These are phyloP conservation scores for Platycheirus rosarum DNA, from an alignment of 2,888 invertebrate genomes.

Conservation along the genomic window DNA sequence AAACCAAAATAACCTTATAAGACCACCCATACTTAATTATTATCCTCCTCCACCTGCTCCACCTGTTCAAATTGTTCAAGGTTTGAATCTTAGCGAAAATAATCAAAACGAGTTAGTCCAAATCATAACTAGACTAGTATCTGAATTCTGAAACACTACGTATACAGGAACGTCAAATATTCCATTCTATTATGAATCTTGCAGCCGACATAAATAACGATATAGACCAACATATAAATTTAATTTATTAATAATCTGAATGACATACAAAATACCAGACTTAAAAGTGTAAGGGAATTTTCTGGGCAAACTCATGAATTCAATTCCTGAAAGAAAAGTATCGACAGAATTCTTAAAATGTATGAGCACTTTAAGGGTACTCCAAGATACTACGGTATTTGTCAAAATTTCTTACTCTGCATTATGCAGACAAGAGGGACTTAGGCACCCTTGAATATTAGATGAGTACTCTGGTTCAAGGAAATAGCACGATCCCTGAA, in stretches of 20 bases:
- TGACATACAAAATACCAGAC: background rate
- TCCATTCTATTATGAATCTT: background rate
- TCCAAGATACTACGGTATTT: constrained; percentile 34
- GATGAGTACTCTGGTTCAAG: constrained; percentile 32
- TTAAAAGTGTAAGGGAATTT: constrained; percentile 14
- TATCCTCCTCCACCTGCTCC: background rate
- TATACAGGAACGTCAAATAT: background rate
- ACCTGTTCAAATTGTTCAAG: background rate
- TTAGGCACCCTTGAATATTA: constrained; percentile 20
- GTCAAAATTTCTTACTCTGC: constrained; percentile 6
- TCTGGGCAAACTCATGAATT: constrained; percentile 17
- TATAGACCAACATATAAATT: constrained; percentile 25
- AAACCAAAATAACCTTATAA: background rate
- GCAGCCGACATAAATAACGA: background rate
- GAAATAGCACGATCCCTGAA: constrained; percentile 12
- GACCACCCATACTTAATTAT: background rate
- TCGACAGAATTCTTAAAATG: constrained; percentile 26
- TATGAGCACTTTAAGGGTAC: constrained; percentile 33
- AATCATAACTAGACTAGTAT: background rate
- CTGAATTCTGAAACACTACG: background rate
- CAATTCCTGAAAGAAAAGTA: constrained; percentile 30
- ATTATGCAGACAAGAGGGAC: background rate
- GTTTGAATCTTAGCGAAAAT: background rate
- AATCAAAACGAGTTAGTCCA: constrained; percentile 3
- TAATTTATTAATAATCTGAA: constrained; percentile 6